phyloP scores from a whole-genome alignment of 2,888 invertebrate species.

The Tachina fera region DNA sequence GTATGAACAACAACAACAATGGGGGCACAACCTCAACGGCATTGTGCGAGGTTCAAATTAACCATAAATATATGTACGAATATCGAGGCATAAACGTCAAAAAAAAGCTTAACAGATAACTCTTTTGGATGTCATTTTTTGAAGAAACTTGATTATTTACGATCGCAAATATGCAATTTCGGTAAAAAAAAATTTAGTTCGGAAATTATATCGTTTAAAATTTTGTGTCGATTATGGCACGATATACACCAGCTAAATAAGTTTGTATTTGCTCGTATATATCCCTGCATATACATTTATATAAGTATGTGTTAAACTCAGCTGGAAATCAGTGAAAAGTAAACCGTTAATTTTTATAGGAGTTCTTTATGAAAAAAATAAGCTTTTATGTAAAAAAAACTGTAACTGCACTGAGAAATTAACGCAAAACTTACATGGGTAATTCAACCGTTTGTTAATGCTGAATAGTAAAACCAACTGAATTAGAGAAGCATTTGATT shows the following conservation, averaged over 20 bases:
- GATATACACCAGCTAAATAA: not conserved
- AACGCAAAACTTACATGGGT: conserved; percentile 22
- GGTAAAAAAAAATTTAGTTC: too few species aligned
- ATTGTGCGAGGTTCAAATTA: not conserved
- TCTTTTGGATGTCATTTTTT: too few species aligned
- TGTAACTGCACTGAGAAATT: conserved; percentile 8
- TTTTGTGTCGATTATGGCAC: not conserved
- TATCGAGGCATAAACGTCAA: not conserved
- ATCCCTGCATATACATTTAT: not conserved
- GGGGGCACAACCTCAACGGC: conserved; percentile 4
- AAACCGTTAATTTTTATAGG: conserved; percentile 55
- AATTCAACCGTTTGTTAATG: conserved; percentile 10
- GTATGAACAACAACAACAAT: conserved; percentile 11
- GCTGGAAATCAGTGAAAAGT: conserved; percentile 64
- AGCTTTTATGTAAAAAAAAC: not conserved
- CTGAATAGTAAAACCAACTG: not conserved
- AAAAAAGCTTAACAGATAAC: too few species aligned
- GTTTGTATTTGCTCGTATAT: not conserved
- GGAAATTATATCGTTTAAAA: too few species aligned
- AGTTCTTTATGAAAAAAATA: conserved; percentile 26
- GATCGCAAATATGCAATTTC: too few species aligned
- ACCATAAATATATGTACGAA: not conserved
- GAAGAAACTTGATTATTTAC: too few species aligned
- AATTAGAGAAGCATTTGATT: too few species aligned
- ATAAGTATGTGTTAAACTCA: conserved; percentile 33